These are phyloP conservation scores for Isaurus tuberculatus DNA, from an alignment of 92 coral and sea anemone species.

Conservation along the genomic window DNA sequence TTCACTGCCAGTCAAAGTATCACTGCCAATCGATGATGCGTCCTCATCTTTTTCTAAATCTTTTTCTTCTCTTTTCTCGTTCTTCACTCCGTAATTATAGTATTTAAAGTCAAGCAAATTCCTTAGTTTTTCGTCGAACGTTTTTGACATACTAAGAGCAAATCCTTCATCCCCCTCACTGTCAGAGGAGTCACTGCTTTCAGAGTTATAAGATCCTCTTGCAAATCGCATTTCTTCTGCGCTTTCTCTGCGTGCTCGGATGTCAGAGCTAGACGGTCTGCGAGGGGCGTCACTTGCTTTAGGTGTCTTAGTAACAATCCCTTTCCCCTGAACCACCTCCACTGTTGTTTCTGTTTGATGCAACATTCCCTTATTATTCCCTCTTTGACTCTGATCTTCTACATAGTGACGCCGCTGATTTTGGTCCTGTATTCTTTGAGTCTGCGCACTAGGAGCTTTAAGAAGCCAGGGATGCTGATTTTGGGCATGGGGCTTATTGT, in stretches of 20 bases:
- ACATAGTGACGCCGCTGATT: conserved; percentile 37
- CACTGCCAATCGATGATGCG: conserved; percentile 17
- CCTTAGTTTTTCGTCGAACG: conserved; percentile 93
- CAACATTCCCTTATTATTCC: neutral
- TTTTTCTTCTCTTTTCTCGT: conserved; percentile 32
- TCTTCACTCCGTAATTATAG: conserved; percentile 38
- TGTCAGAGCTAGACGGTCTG: conserved; percentile 86
- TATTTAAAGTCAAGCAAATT: conserved; percentile 74
- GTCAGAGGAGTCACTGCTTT: conserved; percentile 86
- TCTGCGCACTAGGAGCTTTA: neutral
- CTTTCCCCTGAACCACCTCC: conserved; percentile 82
- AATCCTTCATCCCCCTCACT: conserved; percentile 79
- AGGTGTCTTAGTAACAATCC: conserved; percentile 65
- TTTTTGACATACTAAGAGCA: conserved; percentile 84
- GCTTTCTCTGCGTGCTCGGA: conserved; percentile 72
- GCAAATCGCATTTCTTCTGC: conserved; percentile 72
- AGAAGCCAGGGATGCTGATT: conserved; percentile 19
- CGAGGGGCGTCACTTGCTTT: conserved; percentile 67
- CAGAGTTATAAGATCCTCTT: conserved; percentile 68
- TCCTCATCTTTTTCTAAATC: conserved; percentile 59
- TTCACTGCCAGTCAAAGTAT: conserved; percentile 23
- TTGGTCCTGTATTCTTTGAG: conserved; percentile 9
- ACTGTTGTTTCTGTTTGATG: conserved; percentile 65
- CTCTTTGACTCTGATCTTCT: conserved; percentile 44
- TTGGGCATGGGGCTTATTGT: conserved; percentile 19